Percentiles rank a stretch among this genome's conserved stretches.
phyloP scores from a whole-genome alignment of 2,113 vertebrate genomes.

The Proterorhinus semilunaris region DNA sequence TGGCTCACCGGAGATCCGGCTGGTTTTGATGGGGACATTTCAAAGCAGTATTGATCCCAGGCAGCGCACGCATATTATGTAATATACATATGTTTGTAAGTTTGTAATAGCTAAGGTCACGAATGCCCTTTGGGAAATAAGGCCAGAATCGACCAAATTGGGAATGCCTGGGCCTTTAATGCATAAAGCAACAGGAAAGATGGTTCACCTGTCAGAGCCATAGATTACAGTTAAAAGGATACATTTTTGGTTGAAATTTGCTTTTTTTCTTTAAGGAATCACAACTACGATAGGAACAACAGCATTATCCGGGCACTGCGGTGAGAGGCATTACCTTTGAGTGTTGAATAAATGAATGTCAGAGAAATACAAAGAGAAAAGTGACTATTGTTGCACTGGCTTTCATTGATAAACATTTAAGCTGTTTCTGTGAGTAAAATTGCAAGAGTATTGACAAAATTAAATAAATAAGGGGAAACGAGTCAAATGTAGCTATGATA shows the following conservation, averaged over 20 bases:
- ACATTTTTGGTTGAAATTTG: background rate
- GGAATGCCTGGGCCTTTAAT: constrained; percentile 29
- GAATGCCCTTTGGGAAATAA: constrained; percentile 60
- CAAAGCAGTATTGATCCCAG: constrained; percentile 51
- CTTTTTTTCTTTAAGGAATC: too few species aligned
- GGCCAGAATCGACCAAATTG: constrained; percentile 31
- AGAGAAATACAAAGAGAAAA: too few species aligned
- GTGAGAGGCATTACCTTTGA: too few species aligned
- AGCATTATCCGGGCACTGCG: too few species aligned
- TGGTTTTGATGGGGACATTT: constrained; percentile 35
- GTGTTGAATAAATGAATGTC: too few species aligned
- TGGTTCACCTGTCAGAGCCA: background rate
- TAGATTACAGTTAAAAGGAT: constrained; percentile 9
- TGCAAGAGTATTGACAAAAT: background rate
- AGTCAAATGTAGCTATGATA: constrained; percentile 29
- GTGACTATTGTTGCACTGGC: too few species aligned
- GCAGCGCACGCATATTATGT: constrained; percentile 10
- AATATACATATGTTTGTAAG: constrained; percentile 23
- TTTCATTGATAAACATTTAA: too few species aligned
- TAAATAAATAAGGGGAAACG: constrained; percentile 23
- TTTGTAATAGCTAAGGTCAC: constrained; percentile 45
- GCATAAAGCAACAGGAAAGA: constrained; percentile 42
- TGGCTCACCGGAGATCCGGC: constrained; percentile 35
- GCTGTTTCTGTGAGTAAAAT: too few species aligned
- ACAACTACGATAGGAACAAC: too few species aligned